Evolutionary conservation across 2,797 vertebrate species (phyloP).

Genomic region (Carduelis carduelis): DNA sequence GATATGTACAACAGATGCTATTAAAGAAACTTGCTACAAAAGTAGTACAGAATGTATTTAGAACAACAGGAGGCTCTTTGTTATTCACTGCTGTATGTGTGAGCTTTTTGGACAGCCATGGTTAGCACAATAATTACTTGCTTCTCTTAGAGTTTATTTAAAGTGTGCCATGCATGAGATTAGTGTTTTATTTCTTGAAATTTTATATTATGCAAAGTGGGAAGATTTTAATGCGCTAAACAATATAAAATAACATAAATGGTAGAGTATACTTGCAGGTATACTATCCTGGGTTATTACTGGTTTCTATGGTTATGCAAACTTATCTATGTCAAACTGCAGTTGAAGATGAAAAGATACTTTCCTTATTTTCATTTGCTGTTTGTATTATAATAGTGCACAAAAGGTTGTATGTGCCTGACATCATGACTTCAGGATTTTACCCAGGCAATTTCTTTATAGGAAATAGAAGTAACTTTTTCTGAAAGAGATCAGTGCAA

Average conservation of each 20-base stretch:
- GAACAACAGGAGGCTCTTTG: slow-evolving; percentile 13
- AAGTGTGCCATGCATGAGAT: slow-evolving; percentile 68
- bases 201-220: slow-evolving; percentile 57
- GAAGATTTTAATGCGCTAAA: slow-evolving; percentile 52
- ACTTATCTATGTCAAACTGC: background rate
- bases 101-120: slow-evolving; percentile 57
- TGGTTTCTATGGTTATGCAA: background rate
- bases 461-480: background rate
- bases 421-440: background rate
- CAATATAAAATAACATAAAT: slow-evolving; percentile 52
- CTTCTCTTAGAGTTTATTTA: slow-evolving; percentile 57
- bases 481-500: background rate
- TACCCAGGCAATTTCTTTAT: background rate
- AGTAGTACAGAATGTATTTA: slow-evolving; percentile 27
- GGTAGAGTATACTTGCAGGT: slow-evolving; percentile 24
- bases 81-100: slow-evolving; percentile 11
- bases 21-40: slow-evolving; percentile 62
- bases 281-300: background rate
- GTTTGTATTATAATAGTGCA: background rate
- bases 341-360: background rate
- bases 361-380: background rate
- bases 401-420: background rate
- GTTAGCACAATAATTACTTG: slow-evolving; percentile 58
- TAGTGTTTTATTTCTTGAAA: slow-evolving; percentile 67
- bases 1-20: slow-evolving; percentile 47